These are phyloP conservation scores for Dysdera silvatica DNA, from an alignment of 1,140 invertebrate species.

Conservation along the genomic window DNA sequence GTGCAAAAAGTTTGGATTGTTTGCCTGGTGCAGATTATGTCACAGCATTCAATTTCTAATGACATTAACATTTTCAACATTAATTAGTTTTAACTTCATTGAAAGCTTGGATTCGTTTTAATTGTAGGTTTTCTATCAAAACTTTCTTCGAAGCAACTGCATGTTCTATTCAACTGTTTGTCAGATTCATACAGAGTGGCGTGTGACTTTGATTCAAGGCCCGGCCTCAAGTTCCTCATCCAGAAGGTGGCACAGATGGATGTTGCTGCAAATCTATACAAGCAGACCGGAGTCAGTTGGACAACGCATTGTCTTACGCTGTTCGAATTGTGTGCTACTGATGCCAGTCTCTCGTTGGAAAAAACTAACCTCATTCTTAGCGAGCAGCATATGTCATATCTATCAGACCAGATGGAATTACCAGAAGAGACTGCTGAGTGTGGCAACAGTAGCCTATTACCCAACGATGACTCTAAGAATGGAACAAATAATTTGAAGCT, in stretches of 20 bases:
- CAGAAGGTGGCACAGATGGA: constrained; percentile 84
- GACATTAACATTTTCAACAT: too few relatives aligned
- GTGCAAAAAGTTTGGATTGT: too few relatives aligned
- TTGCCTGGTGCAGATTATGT: too few relatives aligned
- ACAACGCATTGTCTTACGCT: constrained; percentile 78
- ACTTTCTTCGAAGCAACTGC: constrained; percentile 50
- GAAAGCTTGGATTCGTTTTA: too few relatives aligned
- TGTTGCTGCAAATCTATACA: constrained; percentile 81
- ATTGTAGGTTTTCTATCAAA: constrained; percentile 46
- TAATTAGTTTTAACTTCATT: too few relatives aligned
- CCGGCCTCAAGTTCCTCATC: constrained; percentile 82
- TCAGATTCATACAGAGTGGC: constrained; percentile 70
- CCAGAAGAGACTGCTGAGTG: too few relatives aligned
- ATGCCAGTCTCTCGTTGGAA: neutral
- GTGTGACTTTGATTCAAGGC: constrained; percentile 74
- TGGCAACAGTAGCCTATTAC: too few relatives aligned
- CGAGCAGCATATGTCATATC: constrained; percentile 33
- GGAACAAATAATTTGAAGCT: too few relatives aligned
- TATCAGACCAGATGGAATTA: too few relatives aligned
- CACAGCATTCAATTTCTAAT: too few relatives aligned
- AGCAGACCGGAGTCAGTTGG: constrained; percentile 83
- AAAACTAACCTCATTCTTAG: neutral
- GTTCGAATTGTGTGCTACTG: constrained; percentile 59
- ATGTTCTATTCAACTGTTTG: constrained; percentile 65
- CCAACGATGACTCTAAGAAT: too few relatives aligned